Evolutionary conservation across 2,888 invertebrate species (phyloP).

Genomic region (Cecidostiba fungosa): DNA sequence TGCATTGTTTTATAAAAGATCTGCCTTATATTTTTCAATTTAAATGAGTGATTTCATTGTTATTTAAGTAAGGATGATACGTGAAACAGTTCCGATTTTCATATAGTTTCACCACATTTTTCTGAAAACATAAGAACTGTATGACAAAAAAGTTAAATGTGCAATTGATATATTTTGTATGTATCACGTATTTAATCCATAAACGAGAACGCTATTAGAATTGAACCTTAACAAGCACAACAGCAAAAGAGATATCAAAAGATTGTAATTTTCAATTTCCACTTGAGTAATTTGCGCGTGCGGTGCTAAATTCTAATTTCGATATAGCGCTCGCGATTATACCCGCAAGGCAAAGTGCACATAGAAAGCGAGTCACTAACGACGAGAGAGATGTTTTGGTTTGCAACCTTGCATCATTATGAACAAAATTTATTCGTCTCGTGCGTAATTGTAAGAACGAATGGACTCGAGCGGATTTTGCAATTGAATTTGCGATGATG

Average conservation of each 20-base stretch:
- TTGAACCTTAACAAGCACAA: neutral
- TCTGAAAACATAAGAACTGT: too few relatives aligned
- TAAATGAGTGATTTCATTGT: too few relatives aligned
- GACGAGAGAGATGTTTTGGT: neutral
- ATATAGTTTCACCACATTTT: too few relatives aligned
- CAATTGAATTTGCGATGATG: neutral
- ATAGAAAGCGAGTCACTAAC: slow-evolving; percentile 33
- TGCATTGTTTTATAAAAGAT: neutral
- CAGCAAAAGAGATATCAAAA: neutral
- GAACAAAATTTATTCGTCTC: neutral
- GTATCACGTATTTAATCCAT: slow-evolving; percentile 3
- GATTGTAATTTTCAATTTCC: slow-evolving; percentile 1
- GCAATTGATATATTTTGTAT: neutral
- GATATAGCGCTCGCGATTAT: neutral
- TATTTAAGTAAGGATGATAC: too few relatives aligned
- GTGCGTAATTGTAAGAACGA: neutral
- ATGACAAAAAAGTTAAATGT: too few relatives aligned
- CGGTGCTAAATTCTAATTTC: slow-evolving; percentile 8
- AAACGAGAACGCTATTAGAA: neutral
- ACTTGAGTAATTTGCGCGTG: neutral
- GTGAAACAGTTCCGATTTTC: too few relatives aligned
- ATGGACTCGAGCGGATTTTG: neutral
- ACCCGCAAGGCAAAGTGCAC: neutral
- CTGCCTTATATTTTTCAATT: too few relatives aligned
- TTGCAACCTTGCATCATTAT: neutral